phyloP scores from a whole-genome alignment of 2,888 invertebrate species.

The Chaetoderma sp. region DNA sequence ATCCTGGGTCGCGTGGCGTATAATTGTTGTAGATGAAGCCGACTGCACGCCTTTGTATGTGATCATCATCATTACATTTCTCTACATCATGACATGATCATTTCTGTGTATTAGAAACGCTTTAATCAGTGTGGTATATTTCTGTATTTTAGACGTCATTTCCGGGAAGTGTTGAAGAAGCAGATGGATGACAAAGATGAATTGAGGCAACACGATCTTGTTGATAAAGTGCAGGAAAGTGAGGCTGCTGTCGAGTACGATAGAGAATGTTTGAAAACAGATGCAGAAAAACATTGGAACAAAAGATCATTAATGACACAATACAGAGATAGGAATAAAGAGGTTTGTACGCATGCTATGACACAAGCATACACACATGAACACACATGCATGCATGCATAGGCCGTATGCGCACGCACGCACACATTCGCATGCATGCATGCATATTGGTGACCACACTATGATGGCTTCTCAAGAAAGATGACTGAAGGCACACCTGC shows the following conservation, averaged over 20 bases:
- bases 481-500: no score
- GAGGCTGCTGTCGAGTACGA: conserved; percentile 57
- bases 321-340: conserved; percentile 63
- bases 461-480: no score
- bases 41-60: no score
- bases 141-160: conserved; percentile 48
- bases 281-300: conserved; percentile 45
- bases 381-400: neutral
- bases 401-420: neutral
- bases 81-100: no score
- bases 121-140: no score
- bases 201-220: conserved; percentile 35
- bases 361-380: neutral
- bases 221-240: conserved; percentile 54
- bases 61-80: no score
- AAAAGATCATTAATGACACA: conserved; percentile 58
- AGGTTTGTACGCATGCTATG: conserved; percentile 40
- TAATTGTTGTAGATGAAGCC: no score
- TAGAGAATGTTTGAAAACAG: conserved; percentile 49
- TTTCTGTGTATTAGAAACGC: no score
- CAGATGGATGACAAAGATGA: conserved; percentile 60
- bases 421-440: no score
- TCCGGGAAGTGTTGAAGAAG: conserved; percentile 62
- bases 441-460: no score
- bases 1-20: no score